Evolutionary conservation across 2,113 vertebrate genomes (phyloP).

Genomic region (Ictidomys tridecemlineatus): DNA sequence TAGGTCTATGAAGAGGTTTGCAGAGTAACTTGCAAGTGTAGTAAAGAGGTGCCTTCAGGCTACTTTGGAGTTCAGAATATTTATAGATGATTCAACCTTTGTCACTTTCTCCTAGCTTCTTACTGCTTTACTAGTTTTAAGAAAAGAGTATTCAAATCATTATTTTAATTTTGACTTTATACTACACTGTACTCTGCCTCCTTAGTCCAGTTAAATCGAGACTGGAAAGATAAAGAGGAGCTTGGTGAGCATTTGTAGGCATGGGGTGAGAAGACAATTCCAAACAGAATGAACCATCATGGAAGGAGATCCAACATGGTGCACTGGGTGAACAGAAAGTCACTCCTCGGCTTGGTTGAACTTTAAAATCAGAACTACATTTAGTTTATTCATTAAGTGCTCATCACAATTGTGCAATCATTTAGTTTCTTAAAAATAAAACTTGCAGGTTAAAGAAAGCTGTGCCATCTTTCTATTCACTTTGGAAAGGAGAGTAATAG

Average conservation of each 20-base stretch:
- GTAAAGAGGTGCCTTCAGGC: neutral
- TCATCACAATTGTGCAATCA: neutral
- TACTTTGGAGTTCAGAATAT: constrained; percentile 11
- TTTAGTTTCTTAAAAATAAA: constrained; percentile 32
- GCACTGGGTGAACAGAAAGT: neutral
- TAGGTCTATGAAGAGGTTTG: neutral
- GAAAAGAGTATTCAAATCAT: neutral
- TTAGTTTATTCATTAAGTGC: neutral
- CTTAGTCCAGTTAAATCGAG: neutral
- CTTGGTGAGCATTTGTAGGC: neutral
- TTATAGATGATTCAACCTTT: constrained; percentile 37
- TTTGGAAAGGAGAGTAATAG: neutral
- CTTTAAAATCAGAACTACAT: neutral
- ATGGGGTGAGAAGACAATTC: neutral
- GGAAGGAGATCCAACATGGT: neutral
- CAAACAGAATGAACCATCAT: neutral
- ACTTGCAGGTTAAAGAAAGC: neutral
- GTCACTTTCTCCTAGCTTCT: constrained; percentile 22
- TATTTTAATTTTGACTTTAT: constrained; percentile 33
- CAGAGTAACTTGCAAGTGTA: neutral
- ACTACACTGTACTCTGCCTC: neutral
- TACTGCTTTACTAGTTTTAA: constrained; percentile 37
- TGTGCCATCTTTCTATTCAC: neutral
- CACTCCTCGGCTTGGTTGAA: neutral
- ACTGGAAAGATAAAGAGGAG: neutral